Evolutionary conservation across 1,140 invertebrate genomes (phyloP).

Genomic region (Uloborus diversus): DNA sequence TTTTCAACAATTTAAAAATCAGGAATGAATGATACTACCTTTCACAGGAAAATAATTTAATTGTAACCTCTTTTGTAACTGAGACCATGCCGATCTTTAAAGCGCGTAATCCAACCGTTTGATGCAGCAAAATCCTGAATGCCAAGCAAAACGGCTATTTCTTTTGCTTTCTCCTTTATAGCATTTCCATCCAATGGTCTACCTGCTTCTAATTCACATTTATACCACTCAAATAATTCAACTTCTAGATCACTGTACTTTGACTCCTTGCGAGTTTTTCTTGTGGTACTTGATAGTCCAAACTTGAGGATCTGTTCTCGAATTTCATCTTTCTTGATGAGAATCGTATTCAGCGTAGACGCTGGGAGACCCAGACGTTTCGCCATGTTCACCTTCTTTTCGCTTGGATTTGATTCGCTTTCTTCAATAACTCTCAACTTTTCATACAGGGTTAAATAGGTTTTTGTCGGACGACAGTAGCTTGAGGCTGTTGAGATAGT

Average conservation of each 20-base stretch:
- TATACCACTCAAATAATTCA: not conserved
- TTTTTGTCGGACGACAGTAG: no score
- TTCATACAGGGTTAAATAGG: conserved; percentile 35
- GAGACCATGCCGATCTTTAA: conserved; percentile 3
- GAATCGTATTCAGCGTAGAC: conserved; percentile 1
- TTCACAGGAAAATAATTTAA: no score
- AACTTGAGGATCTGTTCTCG: not conserved
- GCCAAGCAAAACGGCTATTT: not conserved
- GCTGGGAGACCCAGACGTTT: not conserved
- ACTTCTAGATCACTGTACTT: not conserved
- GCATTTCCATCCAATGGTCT: not conserved
- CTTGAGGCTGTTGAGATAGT: no score
- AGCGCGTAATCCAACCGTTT: not conserved
- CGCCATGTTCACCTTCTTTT: not conserved
- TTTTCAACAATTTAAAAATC: no score
- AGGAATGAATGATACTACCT: no score
- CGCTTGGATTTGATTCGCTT: not conserved
- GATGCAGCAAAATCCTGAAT: not conserved
- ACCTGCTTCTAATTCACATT: not conserved
- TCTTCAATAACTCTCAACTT: not conserved
- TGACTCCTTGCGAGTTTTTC: not conserved
- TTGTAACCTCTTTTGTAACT: not conserved
- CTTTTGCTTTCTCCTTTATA: not conserved
- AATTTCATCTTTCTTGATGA: not conserved
- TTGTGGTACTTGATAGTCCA: not conserved